phyloP scores from a whole-genome alignment of 2,888 invertebrate genomes.

The Sarcophaga subvicina region DNA sequence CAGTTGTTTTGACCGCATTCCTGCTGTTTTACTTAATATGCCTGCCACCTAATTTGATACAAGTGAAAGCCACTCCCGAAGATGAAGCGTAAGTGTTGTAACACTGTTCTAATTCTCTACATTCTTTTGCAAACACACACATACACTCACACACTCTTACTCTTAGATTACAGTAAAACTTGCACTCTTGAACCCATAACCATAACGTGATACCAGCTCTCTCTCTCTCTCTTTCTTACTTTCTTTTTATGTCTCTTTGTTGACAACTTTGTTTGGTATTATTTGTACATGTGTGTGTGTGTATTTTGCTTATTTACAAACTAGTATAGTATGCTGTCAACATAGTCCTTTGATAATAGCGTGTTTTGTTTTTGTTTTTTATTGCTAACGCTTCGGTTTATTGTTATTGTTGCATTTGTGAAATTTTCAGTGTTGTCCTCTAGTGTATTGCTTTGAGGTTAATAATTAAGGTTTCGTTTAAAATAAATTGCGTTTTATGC shows the following conservation, averaged over 20 bases:
- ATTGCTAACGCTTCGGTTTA: conserved; percentile 16
- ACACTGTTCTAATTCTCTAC: conserved; percentile 20
- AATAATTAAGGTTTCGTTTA: conserved; percentile 42
- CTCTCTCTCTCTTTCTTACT: neutral
- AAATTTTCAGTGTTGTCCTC: conserved; percentile 22
- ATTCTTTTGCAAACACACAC: conserved; percentile 3
- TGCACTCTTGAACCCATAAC: neutral
- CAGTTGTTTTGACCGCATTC: conserved; percentile 80
- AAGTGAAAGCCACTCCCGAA: conserved; percentile 78
- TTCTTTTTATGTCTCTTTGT: neutral
- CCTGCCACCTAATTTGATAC: conserved; percentile 77
- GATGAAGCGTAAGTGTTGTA: conserved; percentile 80
- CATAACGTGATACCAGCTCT: neutral
- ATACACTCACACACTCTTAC: neutral
- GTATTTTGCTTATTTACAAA: too few species aligned
- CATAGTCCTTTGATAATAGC: conserved; percentile 27
- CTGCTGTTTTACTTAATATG: conserved; percentile 77
- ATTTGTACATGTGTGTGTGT: too few species aligned
- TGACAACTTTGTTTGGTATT: neutral
- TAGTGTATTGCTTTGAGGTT: conserved; percentile 28
- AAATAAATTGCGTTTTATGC: too few species aligned
- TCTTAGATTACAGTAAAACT: conserved; percentile 18
- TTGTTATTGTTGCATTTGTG: neutral
- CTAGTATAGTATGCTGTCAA: neutral
- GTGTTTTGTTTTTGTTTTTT: neutral